These are phyloP conservation scores for Cydia pomonella DNA, from an alignment of 1,140 invertebrate genomes.

Conservation along the genomic window DNA sequence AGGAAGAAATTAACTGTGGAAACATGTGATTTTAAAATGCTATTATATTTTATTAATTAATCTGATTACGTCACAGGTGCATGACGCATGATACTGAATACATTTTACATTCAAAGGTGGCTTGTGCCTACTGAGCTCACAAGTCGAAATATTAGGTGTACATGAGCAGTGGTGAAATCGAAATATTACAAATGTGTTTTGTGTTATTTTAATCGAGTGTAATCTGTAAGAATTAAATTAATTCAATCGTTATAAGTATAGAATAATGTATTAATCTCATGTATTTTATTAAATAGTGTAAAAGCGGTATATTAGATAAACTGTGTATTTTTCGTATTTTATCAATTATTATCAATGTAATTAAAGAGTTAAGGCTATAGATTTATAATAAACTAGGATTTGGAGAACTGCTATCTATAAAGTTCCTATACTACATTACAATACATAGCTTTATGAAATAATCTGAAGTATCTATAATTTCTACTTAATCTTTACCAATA, in stretches of 20 bases:
- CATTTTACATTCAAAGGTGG: conserved; percentile 8
- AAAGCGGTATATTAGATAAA: conserved; percentile 16
- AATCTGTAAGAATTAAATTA: neutral
- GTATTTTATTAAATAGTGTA: conserved; percentile 23
- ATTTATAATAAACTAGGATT: too few species aligned
- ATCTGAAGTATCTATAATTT: too few species aligned
- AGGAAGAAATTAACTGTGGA: conserved; percentile 15
- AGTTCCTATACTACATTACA: too few species aligned
- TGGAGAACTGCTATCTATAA: too few species aligned
- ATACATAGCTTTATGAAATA: too few species aligned
- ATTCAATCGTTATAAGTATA: conserved; percentile 3
- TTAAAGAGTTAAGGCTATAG: too few species aligned
- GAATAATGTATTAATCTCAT: neutral
- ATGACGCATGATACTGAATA: conserved; percentile 22
- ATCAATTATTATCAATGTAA: neutral
- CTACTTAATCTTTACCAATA: neutral
- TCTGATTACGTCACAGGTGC: conserved; percentile 18
- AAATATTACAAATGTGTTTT: neutral
- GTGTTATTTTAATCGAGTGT: neutral
- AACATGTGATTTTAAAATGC: neutral
- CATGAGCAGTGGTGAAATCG: conserved; percentile 7
- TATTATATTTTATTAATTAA: conserved; percentile 3
- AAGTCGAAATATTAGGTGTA: neutral
- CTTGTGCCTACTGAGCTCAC: neutral
- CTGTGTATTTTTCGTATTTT: neutral